Conservation (phyloP, 2,797 vertebrate genomes). For the Sylvia borin region DNA sequence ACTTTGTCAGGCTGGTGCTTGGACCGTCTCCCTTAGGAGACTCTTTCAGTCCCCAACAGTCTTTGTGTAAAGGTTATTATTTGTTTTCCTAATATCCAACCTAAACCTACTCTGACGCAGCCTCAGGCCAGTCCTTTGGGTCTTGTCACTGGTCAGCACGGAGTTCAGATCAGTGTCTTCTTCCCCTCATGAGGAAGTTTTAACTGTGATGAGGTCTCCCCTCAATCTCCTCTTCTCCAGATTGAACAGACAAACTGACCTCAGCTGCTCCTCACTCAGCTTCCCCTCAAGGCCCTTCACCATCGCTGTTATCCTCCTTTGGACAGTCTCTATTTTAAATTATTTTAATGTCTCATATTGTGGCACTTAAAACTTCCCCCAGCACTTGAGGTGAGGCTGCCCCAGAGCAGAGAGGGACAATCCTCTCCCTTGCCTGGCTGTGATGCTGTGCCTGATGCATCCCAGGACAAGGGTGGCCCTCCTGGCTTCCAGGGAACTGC, state of each 20-base stretch:
- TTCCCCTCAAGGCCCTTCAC: not conserved
- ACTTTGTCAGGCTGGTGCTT: not conserved
- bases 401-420: not conserved
- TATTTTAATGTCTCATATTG: not conserved
- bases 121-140: not conserved
- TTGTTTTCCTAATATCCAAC: not conserved
- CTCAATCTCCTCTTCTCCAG: not conserved
- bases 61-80: not conserved
- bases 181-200: not conserved
- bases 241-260: not conserved
- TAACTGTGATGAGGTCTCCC: accelerated
- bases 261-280: not conserved
- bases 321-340: not conserved
- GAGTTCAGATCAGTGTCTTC: not conserved
- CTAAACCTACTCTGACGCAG: not conserved
- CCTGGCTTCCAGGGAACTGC: not conserved
- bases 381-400: accelerated
- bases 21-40: not conserved
- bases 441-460: accelerated
- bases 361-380: not conserved
- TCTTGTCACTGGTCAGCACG: not conserved
- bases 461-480: accelerated
- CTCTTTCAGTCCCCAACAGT: not conserved
- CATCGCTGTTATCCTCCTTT: not conserved
- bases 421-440: accelerated